Base-by-base conservation (phyloP, 2,888 invertebrate genomes). In the Hyppa rectilinea region DNA sequence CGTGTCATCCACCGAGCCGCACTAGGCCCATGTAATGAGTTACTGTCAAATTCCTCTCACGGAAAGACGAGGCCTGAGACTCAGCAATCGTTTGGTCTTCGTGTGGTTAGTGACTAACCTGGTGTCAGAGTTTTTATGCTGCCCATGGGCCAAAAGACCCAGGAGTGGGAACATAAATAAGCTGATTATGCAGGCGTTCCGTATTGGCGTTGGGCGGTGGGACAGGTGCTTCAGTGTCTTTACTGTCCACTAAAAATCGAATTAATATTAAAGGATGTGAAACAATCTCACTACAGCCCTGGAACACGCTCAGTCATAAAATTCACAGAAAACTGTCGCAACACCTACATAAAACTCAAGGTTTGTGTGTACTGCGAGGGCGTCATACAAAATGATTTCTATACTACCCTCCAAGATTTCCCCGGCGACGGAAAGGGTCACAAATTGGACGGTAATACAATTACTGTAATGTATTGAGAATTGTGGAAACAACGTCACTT, bases 301-400 rank as follows among this genome's bases (percentile, higher is more conserved):
- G 9, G 4, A 17, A 62, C 12, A 47, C 23, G 10, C 1, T 29
- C 40, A 56, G 47, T 14, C 47, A 53, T 69, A 69, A 78, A 73
- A 63, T 63, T n/a, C 31, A 14, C 36, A 34, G n/a, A 63, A 55
- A 70, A 66, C 36, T 23, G 75, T 29, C 66, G 26, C 64, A 66
- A 17, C 1, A 34, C 40, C 20, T 1, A 40, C 61, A 74, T 78
- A 79, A 78, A 78, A 52, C 29, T n/a, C 50, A 52, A 47, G 40
- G 38, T 78, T 68, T 67, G 34, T 67, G 26, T 40, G 53, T 63
- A 53, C 29, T 14, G 26, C 58, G 9, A 26, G 34, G 10, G 23
- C 49, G 71, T 78, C 82, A 81, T 81, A 81, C 70, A 53, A 80
- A n/a, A 76, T 79, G 66, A 81, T 79, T 81, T 74, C 72, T 71